Base-by-base conservation (phyloP, 1,140 invertebrate genomes). In the Elysia chlorotica region DNA sequence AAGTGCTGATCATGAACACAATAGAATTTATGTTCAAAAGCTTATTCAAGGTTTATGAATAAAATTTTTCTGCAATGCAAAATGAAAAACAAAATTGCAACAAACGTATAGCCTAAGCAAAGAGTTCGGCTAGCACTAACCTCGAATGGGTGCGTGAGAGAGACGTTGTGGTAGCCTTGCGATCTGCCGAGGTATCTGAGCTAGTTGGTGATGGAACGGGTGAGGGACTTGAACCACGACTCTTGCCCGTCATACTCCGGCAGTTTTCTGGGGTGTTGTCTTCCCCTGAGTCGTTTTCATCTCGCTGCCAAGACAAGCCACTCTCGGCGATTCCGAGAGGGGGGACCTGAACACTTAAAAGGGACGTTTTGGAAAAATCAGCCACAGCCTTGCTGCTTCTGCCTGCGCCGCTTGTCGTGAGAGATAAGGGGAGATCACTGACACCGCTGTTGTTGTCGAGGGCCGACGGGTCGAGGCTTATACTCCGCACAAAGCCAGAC, bases 141-240 rank as follows among this genome's bases (percentile, higher is more conserved):
- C 84, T 83, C 69, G 84, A 86, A 73, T 86, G 84, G 61, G 84
- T 85, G 59, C 84, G 81, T 19, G 84, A 85, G n/a, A 86, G 72
- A 36, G 83, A 84, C 23, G 84, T 81, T 2, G 65, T 68, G n/a
- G 67, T 77, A n/a, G 82, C 79, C 65, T 83, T 85, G 10, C 83
- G 74, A 31, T 82, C 81, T 76, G 82, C 83, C 37, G 65, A 5
- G 65, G 59, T 25, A 54, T 63, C 69, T 2, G 69, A 62, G 21
- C 35, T 63, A 19, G 59, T 63, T 19, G 69, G 69, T 1, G 69
- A 71, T 28, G 69, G 59, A 19, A 37, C 69, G 1, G 69, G 59
- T 2, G 69, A 71, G 0, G 69, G 69, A 4, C 57, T 41, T 6
- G 56, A 63, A 21, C 35, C 30, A 23, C 30, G 6, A 38, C 57